Percentiles rank a stretch among this genome's conserved stretches.
These are phyloP conservation scores for Campoplex nolae DNA, from an alignment of 2,888 invertebrate genomes.

Conservation along the genomic window DNA sequence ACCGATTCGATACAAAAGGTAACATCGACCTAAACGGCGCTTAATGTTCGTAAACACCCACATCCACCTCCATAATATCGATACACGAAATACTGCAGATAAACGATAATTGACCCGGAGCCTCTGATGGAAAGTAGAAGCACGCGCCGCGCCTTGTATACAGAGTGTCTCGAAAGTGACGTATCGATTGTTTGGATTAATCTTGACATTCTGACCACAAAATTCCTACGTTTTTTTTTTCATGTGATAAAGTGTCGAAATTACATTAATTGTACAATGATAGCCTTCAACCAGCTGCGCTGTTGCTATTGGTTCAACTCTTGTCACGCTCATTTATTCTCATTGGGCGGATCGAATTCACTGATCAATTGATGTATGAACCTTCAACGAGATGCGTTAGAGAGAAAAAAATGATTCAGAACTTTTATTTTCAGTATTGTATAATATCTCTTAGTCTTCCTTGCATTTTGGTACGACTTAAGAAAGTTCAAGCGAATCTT, in stretches of 20 bases:
- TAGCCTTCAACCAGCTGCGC: too few species aligned
- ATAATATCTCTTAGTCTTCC: neutral
- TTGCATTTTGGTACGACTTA: neutral
- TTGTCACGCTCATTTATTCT: neutral
- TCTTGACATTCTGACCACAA: neutral
- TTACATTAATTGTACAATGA: neutral
- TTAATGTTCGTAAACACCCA: slow-evolving; percentile 27
- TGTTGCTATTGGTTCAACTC: too few species aligned
- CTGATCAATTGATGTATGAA: neutral
- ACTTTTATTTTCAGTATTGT: neutral
- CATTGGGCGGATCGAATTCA: neutral
- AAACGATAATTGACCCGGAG: slow-evolving; percentile 75
- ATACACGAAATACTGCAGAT: slow-evolving; percentile 51
- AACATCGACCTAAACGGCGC: slow-evolving; percentile 19
- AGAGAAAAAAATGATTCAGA: neutral
- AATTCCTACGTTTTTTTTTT: neutral
- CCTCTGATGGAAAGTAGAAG: slow-evolving; percentile 72
- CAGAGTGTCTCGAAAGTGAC: slow-evolving; percentile 60
- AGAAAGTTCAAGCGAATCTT: too few species aligned
- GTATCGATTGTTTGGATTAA: neutral
- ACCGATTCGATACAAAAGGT: slow-evolving; percentile 72
- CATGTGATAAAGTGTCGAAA: neutral
- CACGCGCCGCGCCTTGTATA: slow-evolving; percentile 74
- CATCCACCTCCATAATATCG: slow-evolving; percentile 54
- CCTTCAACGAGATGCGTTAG: too few species aligned